Percentiles rank a stretch among this genome's conserved stretches.
These are phyloP conservation scores for Drosophila tanythrix DNA, from an alignment of 2,888 invertebrate genomes.

Conservation along the genomic window DNA sequence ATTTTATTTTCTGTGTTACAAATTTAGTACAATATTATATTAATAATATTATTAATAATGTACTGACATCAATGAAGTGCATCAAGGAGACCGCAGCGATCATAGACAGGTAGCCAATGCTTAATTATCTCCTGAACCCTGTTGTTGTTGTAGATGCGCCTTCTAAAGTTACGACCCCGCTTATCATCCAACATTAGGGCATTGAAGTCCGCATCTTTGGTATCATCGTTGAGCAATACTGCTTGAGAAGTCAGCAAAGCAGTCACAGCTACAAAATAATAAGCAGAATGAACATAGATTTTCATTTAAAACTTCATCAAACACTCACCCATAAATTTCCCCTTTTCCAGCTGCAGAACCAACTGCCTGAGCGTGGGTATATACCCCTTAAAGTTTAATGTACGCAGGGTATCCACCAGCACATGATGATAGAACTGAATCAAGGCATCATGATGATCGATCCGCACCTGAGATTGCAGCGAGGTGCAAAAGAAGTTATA, in stretches of 20 bases:
- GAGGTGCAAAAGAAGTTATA: conserved; percentile 82
- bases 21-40: background rate
- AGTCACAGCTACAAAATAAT: conserved; percentile 60
- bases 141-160: conserved; percentile 70
- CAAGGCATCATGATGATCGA: conserved; percentile 73
- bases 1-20: too few relatives aligned
- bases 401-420: conserved; percentile 68
- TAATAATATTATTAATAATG: background rate
- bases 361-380: conserved; percentile 81
- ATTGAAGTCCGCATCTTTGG: conserved; percentile 76
- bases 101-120: conserved; percentile 75
- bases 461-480: conserved; percentile 67
- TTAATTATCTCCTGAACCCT: conserved; percentile 72
- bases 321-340: conserved; percentile 76
- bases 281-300: background rate
- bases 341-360: conserved; percentile 74
- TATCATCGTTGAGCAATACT: conserved; percentile 74
- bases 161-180: conserved; percentile 60
- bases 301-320: background rate
- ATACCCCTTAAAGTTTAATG: conserved; percentile 67
- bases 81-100: conserved; percentile 79
- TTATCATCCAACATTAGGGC: conserved; percentile 71
- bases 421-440: conserved; percentile 80
- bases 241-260: conserved; percentile 60
- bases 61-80: conserved; percentile 2